Evolutionary conservation across 2,797 vertebrate species (phyloP).

Genomic region (Peromyscus melanophrys): DNA sequence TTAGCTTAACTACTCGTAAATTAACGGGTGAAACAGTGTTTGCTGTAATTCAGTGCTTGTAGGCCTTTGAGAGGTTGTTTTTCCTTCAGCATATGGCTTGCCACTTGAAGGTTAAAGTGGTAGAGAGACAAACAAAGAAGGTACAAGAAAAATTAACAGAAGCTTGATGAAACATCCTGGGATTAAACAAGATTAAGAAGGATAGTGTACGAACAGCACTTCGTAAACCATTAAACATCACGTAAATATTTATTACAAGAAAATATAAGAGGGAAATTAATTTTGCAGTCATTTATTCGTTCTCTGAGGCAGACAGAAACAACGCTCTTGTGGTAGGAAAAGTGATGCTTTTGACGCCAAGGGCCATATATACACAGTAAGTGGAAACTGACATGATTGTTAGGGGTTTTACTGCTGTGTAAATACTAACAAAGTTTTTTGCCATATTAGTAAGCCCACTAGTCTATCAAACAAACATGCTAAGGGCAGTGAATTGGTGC

Average conservation of each 20-base stretch:
- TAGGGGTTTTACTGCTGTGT: slow-evolving; percentile 67
- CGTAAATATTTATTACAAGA: slow-evolving; percentile 67
- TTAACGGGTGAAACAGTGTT: background rate
- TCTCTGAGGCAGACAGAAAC: slow-evolving; percentile 34
- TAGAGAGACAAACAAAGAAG: background rate
- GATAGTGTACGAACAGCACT: slow-evolving; percentile 22
- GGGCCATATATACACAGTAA: background rate
- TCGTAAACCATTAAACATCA: slow-evolving; percentile 51
- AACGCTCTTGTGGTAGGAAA: slow-evolving; percentile 30
- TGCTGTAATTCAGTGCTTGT: slow-evolving; percentile 22
- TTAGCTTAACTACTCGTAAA: slow-evolving; percentile 26
- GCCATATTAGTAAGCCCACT: background rate
- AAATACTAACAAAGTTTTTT: slow-evolving; percentile 63
- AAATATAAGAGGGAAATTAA: slow-evolving; percentile 46
- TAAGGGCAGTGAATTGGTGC: background rate
- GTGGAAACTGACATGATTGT: slow-evolving; percentile 58
- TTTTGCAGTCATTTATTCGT: slow-evolving; percentile 55
- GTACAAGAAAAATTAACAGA: slow-evolving; percentile 54
- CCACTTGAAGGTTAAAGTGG: slow-evolving; percentile 59
- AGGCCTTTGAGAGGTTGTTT: background rate
- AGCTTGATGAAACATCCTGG: slow-evolving; percentile 36
- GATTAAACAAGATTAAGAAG: slow-evolving; percentile 58
- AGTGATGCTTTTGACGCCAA: slow-evolving; percentile 32
- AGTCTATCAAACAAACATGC: background rate
- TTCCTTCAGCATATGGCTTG: slow-evolving; percentile 25